Evolutionary conservation across 1,140 invertebrate species (phyloP), one percentile per base, ranked within the genome.

Genomic region (Drosophila subpulchrella): DNA sequence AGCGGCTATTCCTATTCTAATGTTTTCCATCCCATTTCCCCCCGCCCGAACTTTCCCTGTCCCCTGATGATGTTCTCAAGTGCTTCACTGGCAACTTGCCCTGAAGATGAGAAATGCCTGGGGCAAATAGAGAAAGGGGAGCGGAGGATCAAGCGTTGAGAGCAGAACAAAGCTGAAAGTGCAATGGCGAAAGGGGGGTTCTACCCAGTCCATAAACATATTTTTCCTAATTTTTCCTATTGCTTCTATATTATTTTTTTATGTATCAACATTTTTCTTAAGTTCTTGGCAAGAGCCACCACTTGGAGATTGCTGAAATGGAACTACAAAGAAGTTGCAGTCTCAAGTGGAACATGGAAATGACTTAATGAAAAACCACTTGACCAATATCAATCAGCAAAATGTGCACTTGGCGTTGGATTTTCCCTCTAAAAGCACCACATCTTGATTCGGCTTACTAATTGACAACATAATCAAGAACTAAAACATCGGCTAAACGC

Each of bases 1-100:
- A 75, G 81, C 63, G 76, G 70, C 81, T 63, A 70, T 86, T 86
- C 60, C 78, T 81, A 77, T 85, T 78, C 74, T 74, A 74, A 72
- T 81, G 47, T 53, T 62, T 30, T 36, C 46, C 39, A 39, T n/a
- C 46, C 17, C 7, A 41, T 30, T 34, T 55, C 20, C 42, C 32
- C 12, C 17, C 11, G 6, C n/a, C 12, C 51, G 0, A 36, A 46
- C 10, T 46, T n/a, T 20, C 17, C 46, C 15, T 11, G 4, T 32
- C 50, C 50, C 41, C 50, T 34, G 66, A 65, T 63, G 75, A 85
- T 86, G 68, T 71, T 71, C 83, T 85, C 82, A 88, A 85, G 82
- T 88, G 82, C 75, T 85, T 51, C 48, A 77, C 82, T 85, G 82
- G 82, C 82, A 85, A 67, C 60, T 85, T 85, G 82, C 82, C 81